These are phyloP conservation scores for Apodemus agrarius DNA, from an alignment of 2,797 vertebrate genomes.

Conservation along the genomic window DNA sequence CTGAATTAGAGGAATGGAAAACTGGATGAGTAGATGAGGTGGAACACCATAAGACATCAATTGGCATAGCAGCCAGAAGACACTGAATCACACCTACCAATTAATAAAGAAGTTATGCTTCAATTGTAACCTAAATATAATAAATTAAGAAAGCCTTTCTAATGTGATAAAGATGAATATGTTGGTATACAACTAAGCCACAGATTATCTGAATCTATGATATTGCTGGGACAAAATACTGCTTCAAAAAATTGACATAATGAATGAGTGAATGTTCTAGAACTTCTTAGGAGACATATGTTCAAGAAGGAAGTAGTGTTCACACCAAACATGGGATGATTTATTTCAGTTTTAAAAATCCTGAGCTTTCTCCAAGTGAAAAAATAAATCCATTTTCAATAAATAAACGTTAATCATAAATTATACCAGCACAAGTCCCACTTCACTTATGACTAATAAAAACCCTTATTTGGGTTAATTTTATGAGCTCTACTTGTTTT, in stretches of 20 bases:
- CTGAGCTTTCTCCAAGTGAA: background rate
- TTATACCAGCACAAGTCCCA: background rate
- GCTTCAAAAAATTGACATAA: background rate
- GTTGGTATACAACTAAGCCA: background rate
- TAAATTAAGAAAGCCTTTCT: background rate
- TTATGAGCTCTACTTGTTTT: conserved; percentile 19
- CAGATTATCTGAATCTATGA: background rate
- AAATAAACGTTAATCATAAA: conserved; percentile 54
- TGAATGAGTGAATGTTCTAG: background rate
- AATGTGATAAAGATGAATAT: fast-evolving
- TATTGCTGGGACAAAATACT: background rate
- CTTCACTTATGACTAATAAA: conserved; percentile 25
- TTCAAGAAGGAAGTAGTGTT: background rate
- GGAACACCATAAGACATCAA: background rate
- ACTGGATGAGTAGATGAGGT: background rate
- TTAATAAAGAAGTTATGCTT: background rate
- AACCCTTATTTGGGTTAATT: conserved; percentile 41
- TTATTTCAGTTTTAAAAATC: conserved; percentile 22
- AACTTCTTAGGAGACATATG: background rate
- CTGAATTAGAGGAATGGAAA: background rate
- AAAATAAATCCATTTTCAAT: background rate
- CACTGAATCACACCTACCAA: background rate
- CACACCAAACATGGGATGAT: background rate
- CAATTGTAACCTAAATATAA: background rate
- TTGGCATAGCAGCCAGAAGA: background rate